phyloP scores from a whole-genome alignment of 2,888 invertebrate species.

The Punctoribates punctum region DNA sequence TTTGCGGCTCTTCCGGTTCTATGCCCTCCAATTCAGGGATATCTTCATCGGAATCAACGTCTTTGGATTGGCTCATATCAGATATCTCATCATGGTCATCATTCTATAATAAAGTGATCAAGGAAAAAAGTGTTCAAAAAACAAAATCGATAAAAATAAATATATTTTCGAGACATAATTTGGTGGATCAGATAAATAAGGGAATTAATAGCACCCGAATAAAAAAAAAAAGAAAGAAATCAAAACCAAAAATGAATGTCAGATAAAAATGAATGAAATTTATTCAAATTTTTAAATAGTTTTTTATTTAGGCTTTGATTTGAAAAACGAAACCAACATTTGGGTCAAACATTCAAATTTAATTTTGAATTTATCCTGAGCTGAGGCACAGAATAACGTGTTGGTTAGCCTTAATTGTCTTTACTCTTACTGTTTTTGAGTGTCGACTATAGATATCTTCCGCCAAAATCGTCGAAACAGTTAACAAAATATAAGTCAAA shows the following conservation, averaged over 20 bases:
- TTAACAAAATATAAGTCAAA: conserved; percentile 19
- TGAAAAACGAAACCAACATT: not conserved
- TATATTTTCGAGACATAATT: no score
- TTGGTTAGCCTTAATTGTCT: conserved; percentile 23
- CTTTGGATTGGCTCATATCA: no score
- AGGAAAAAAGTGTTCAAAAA: no score
- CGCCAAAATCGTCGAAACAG: conserved; percentile 4
- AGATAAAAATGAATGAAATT: not conserved
- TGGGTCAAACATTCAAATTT: conserved; percentile 13
- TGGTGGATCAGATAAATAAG: no score
- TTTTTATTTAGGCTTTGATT: not conserved
- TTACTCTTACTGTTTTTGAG: conserved; percentile 1
- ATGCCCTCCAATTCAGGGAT: no score
- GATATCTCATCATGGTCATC: no score
- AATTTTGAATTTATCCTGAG: not conserved
- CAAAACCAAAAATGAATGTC: not conserved
- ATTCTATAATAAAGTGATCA: no score
- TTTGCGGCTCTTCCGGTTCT: no score
- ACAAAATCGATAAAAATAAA: no score
- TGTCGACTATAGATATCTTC: conserved; percentile 2
- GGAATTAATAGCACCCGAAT: no score
- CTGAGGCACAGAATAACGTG: not conserved
- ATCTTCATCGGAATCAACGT: no score
- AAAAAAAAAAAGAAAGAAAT: no score
- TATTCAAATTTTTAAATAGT: not conserved